phyloP scores from a whole-genome alignment of 2,113 vertebrate species.

The Pontoporia blainvillei region DNA sequence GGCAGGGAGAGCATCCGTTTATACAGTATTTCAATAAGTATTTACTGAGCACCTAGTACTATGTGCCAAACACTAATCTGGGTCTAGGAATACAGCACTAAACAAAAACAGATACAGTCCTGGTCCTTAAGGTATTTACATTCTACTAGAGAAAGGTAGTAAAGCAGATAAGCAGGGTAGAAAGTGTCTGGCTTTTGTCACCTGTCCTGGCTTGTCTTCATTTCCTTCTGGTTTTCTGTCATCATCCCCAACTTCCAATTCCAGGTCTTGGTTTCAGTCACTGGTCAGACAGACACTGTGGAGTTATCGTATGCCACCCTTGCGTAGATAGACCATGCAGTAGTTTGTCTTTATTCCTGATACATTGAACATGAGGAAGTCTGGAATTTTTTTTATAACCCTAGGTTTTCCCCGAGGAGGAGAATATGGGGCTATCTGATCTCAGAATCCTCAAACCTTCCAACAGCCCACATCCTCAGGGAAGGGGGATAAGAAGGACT shows the following conservation, averaged over 20 bases:
- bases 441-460: background rate
- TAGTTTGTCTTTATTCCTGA: background rate
- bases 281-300: background rate
- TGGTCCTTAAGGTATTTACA: background rate
- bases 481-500: background rate
- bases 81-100: background rate
- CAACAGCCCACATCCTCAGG: background rate
- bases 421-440: background rate
- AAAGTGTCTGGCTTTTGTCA: background rate
- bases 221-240: background rate
- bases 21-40: background rate
- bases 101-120: background rate
- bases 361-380: background rate
- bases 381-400: background rate
- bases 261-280: background rate
- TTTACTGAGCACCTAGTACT: slow-evolving; percentile 1
- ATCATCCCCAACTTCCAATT: background rate
- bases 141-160: background rate
- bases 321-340: background rate
- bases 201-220: background rate
- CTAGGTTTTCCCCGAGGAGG: background rate
- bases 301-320: background rate
- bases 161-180: background rate
- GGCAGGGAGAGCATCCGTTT: background rate
- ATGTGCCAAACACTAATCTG: background rate